Base-by-base conservation (phyloP, 1,140 invertebrate genomes). In the Procambarus virginalis region DNA sequence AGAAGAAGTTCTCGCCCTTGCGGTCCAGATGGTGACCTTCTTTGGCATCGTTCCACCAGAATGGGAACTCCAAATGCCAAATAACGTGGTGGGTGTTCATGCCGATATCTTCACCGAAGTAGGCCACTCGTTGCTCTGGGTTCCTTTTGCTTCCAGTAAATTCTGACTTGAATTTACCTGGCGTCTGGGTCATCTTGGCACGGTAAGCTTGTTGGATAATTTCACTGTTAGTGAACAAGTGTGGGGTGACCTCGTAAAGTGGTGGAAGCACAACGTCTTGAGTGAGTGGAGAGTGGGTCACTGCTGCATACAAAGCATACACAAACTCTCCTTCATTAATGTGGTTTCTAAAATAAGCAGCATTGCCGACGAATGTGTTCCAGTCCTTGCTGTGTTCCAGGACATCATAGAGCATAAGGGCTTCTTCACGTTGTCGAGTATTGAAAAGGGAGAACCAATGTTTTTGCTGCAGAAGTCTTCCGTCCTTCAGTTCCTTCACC, bases 401-500 rank as follows among this genome's bases (percentile, higher is more conserved):
- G 12, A 88, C 79, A n/a, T 88, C 68, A 22, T 55, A 88, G 10
- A 88, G 64, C 86, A 88, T 88, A 55, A 88, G 79, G 5, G 86
- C 79, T 49, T 82, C 79, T 48, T 82, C n/a, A 3, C 86, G 46
- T 20, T 88, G 86, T 48, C 86, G 58, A 3, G 46, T 48, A n/a
- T 88, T 88, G 49, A 88, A 88, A 79, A 88, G 86, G 9, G 86
- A 88, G 86, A 88, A 88, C 86, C 86, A 88, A 22, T 88, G 86
- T 48, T 82, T 82, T 48, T 88, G 79, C 20, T 88, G 34, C 45
- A 88, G 68, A 3, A 82, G 55, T 8, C 79, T 45, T 5, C 70
- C 45, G 8, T 73, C 86, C 68, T 82, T 83, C 10, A 82, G n/a
- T 6, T 86, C 85, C 8, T 48, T 20, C 58, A 80, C 14, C 1